Base-by-base conservation (phyloP, 2,888 invertebrate species). In the Clivina fossor region DNA sequence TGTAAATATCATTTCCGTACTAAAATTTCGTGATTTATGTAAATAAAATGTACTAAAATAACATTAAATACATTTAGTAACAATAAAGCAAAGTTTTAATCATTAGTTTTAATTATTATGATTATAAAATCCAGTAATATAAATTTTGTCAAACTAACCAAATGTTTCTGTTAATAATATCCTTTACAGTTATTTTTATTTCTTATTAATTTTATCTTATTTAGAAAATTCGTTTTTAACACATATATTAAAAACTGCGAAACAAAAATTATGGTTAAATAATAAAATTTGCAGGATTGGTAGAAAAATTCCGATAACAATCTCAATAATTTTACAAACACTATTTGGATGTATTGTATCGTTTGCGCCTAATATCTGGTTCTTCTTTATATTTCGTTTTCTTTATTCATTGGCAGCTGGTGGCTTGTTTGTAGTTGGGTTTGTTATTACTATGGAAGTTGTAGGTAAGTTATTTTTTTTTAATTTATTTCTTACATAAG, bases 391-490 rank as follows among this genome's bases (percentile, higher is more conserved):
- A 0, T 77, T 87, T 41, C 77, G 90, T 35, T 86, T 90, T 68
- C 66, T 89, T 13, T 79, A 84, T n/a, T 89, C 88, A 0, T 76
- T 86, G 16, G 87, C 88, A 7, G 88, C 88, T 1, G 90, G 89
- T 40, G 91, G 91, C 28, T 86, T 88, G 0, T 92, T 91, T 87
- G 84, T 88, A 44, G 88, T 86, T 37, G 84, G 84, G 66, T 86
- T 86, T 61, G 85, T 85, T 2, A 74, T 85, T 2, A 78, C 81
- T 4, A 85, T 85, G 85, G 85, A 86, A 68, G 70, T 85, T 16
- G 78, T 84, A 48, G 85, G 85, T 72, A 65, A 64, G 62, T 33
- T 4, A 20, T 35, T n/a, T n/a, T n/a, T n/a, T n/a, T n/a, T n/a
- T n/a, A n/a, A n/a, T n/a, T n/a, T n/a, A n/a, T n/a, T n/a, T n/a